Evolutionary conservation across 1,140 invertebrate species (phyloP), one percentile per base, ranked within the genome.

Genomic region (Oryctes rhinoceros): DNA sequence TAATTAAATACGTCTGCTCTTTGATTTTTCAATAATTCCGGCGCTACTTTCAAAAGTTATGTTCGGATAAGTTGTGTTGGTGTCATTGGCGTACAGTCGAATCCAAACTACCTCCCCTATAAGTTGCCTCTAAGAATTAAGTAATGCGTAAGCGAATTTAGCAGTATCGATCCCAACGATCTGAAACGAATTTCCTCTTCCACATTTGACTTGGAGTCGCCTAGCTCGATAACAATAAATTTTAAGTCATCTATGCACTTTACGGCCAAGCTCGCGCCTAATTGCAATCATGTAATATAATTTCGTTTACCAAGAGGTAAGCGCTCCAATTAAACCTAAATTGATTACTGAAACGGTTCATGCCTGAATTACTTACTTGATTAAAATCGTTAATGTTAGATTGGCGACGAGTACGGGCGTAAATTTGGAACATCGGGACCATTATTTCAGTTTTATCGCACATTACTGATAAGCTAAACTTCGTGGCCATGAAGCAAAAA

Each of bases 291-390:
- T 59, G 53, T 18, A 59, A 30, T 18, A 7, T 59, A 59, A 59
- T 59, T 59, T 18, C n/a, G 53, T 59, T n/a, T 59, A 59, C 53
- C 53, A 18, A 59, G 18, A 18, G 53, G 53, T 59, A n/a, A 18
- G 15, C 15, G 53, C 53, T 59, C 53, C 13, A 59, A 59, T 59
- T 59, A 59, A 59, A 59, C 53, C 53, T 18, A 59, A 59, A 59
- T 59, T 59, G 53, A 59, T 59, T 59, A 59, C 18, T 18, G 53
- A 59, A 59, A 18, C 53, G 18, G 53, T 59, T 59, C 53, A 59
- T 18, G 53, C 53, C 53, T 18, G 53, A 59, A 59, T 59, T 59
- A 59, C 53, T 59, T 59, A 59, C 53, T 59, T 59, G 53, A 59
- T 59, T 59, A 59, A 59, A 59, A 59, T 18, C 53, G 53, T 59